phyloP scores from a whole-genome alignment of 2,113 vertebrate genomes.

The Ophiodon elongatus region DNA sequence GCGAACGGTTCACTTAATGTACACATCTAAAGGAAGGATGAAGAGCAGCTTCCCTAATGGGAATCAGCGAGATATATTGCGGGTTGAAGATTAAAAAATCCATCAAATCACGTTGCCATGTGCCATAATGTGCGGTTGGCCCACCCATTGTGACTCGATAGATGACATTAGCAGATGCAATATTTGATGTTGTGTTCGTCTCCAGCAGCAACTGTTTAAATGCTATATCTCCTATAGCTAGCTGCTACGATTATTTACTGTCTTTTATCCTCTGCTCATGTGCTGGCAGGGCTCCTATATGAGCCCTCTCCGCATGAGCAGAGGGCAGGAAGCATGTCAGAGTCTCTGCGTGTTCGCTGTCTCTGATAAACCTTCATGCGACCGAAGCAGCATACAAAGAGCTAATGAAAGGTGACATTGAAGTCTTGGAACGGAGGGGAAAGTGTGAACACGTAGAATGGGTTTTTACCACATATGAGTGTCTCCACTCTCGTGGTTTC shows the following conservation, averaged over 20 bases:
- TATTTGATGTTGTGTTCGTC: background rate
- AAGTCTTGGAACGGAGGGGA: background rate
- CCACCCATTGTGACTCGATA: background rate
- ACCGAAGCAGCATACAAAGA: constrained; percentile 7
- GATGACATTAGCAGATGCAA: background rate
- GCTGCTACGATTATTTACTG: constrained; percentile 7
- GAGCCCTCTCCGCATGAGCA: constrained; percentile 17
- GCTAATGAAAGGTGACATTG: constrained; percentile 11
- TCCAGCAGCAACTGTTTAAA: background rate
- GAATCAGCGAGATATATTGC: background rate
- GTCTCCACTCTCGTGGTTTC: too few relatives aligned
- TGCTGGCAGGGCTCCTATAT: constrained; percentile 1
- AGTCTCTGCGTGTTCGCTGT: background rate
- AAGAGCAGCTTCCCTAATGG: constrained; percentile 1
- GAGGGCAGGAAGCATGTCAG: background rate
- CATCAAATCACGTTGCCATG: background rate
- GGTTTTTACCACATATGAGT: background rate
- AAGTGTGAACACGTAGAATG: background rate
- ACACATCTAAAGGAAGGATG: background rate
- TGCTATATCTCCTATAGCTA: constrained; percentile 22
- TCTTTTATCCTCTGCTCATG: constrained; percentile 33
- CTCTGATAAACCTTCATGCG: constrained; percentile 5
- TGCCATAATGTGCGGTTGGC: background rate
- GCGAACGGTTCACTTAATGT: constrained; percentile 8
- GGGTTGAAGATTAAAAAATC: constrained; percentile 7